These are phyloP conservation scores for Scytalopus superciliaris DNA, from an alignment of 2,113 vertebrate species.

Conservation along the genomic window DNA sequence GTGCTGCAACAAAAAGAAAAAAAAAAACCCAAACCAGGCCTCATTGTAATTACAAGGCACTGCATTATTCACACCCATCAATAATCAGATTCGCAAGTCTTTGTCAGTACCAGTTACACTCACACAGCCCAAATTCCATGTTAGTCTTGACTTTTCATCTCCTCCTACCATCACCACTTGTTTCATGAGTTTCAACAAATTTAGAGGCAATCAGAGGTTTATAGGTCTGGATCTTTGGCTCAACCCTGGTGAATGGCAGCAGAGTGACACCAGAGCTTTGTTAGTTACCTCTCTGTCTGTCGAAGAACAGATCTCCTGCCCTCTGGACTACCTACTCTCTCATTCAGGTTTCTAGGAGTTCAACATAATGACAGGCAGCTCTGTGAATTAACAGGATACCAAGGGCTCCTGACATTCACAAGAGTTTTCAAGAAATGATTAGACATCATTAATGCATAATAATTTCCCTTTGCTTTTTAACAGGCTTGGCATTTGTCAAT, in stretches of 20 bases:
- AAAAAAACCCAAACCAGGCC: too few species aligned
- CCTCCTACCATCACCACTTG: fast-evolving
- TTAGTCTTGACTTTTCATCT: neutral
- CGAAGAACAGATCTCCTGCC: neutral
- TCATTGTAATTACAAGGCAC: too few species aligned
- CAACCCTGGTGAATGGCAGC: fast-evolving
- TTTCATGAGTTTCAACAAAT: neutral
- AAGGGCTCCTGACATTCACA: neutral
- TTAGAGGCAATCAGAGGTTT: neutral
- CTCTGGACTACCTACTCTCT: neutral
- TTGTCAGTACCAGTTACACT: neutral
- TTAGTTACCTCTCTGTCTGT: fast-evolving
- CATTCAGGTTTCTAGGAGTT: neutral
- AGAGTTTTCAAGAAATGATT: neutral
- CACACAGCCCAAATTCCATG: neutral
- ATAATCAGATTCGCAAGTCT: neutral
- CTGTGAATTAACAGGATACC: neutral
- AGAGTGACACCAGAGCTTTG: neutral
- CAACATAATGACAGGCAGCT: neutral
- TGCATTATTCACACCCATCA: neutral
- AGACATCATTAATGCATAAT: neutral
- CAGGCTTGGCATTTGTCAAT: neutral
- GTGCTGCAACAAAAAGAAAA: too few species aligned
- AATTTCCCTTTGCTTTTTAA: neutral
- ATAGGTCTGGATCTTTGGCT: neutral